These are phyloP conservation scores for Dinocampus coccinellae DNA, from an alignment of 2,888 invertebrate genomes.

Conservation along the genomic window DNA sequence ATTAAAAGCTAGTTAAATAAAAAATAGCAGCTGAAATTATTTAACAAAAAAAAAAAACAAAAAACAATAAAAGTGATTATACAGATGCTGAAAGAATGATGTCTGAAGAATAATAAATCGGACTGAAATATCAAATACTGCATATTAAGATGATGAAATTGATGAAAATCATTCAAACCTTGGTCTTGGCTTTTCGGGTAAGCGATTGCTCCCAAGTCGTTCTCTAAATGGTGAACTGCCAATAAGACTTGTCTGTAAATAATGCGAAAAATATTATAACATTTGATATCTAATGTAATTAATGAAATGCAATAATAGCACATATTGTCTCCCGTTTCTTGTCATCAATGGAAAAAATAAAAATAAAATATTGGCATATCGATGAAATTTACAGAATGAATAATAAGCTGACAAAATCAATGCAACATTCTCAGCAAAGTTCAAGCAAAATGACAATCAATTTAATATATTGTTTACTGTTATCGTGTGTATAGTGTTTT, in stretches of 20 bases:
- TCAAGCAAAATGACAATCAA: slow-evolving; percentile 23
- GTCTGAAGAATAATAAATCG: background rate
- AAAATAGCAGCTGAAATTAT: background rate
- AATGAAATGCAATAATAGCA: too few species aligned
- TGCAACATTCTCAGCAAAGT: slow-evolving; percentile 33
- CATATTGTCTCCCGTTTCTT: background rate
- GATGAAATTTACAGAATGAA: slow-evolving; percentile 1
- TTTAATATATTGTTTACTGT: background rate
- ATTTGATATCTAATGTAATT: background rate
- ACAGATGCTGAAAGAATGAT: background rate
- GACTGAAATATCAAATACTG: background rate
- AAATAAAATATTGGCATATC: background rate
- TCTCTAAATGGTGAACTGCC: slow-evolving; percentile 89
- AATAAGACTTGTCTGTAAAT: slow-evolving; percentile 73
- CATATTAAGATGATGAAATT: slow-evolving; percentile 35
- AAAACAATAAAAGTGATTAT: slow-evolving; percentile 12
- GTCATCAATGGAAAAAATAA: background rate
- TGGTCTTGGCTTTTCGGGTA: slow-evolving; percentile 85
- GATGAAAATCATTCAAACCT: slow-evolving; percentile 75
- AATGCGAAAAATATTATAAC: slow-evolving; percentile 50
- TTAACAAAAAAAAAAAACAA: background rate
- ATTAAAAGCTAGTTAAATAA: background rate
- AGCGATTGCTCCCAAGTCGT: slow-evolving; percentile 88
- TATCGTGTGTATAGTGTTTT: background rate
- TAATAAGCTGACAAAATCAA: slow-evolving; percentile 7